phyloP scores from a whole-genome alignment of 2,888 invertebrate genomes.

The Cerceris rybyensis region DNA sequence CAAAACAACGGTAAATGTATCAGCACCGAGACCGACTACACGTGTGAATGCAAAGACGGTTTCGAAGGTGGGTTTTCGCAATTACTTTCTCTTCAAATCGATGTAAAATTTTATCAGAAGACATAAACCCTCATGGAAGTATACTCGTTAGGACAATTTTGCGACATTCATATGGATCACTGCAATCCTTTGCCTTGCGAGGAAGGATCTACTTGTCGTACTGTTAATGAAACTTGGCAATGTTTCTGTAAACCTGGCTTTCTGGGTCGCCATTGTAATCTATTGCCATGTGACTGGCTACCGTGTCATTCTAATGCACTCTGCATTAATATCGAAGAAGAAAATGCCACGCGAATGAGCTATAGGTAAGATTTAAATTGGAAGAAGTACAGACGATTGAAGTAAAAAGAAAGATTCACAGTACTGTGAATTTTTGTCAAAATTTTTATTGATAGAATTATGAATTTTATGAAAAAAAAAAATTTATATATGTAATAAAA shows the following conservation, averaged over 20 bases:
- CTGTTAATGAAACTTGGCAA: constrained; percentile 79
- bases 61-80: constrained; percentile 67
- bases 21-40: constrained; percentile 80
- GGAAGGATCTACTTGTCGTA: constrained; percentile 81
- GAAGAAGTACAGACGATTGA: not conserved
- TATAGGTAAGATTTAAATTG: constrained; percentile 74
- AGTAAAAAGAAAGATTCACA: not conserved
- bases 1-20: constrained; percentile 83
- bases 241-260: constrained; percentile 83
- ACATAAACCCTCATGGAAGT: not conserved
- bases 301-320: constrained; percentile 83
- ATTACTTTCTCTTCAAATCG: not conserved
- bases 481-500: no score
- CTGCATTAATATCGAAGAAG: constrained; percentile 81
- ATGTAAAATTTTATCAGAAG: not conserved
- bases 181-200: constrained; percentile 82
- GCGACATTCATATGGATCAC: constrained; percentile 82
- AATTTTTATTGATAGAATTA: no score
- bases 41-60: constrained; percentile 80
- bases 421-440: no score
- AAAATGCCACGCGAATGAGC: constrained; percentile 80
- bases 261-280: constrained; percentile 83
- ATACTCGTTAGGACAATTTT: constrained; percentile 79
- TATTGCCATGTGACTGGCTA: constrained; percentile 84
- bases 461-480: no score